Evolutionary conservation across 2,113 vertebrate species (phyloP), one percentile per base, ranked within the genome.

Genomic region (Glaucidium brasilianum): DNA sequence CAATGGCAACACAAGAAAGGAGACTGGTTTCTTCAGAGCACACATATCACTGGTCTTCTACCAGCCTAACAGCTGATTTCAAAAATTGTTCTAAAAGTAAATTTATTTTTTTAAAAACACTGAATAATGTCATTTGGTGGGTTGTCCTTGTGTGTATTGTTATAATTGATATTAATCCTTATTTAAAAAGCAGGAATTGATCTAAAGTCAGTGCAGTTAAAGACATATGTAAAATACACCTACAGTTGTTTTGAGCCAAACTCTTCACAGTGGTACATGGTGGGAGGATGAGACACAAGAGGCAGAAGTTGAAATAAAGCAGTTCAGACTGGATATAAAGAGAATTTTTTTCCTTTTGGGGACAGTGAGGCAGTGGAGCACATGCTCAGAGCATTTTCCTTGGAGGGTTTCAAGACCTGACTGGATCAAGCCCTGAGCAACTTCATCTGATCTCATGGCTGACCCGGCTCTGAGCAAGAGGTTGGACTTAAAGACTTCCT

Each of bases 31-130:
- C 56, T 39, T 80, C 55, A 45, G 14, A 78, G 68, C 22, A 63
- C 15, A 11, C 0, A 1, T 15, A 13, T 62, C 1, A 2, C 22
- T 50, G 35, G 29, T 39, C 52, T 37, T 58, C 39, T 29, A 34
- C 25, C 41, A 58, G 49, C 26, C 25, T 49, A 68, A 49, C 10
- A 84, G 8, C 23, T 30, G 35, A 19, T 7, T 47, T 59, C 8
- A 82, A 67, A 91, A 66, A 11, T 52, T 32, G 10, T 5, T 72
- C 26, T 47, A 3, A 75, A 49, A 27, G 3, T 45, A 34, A 30
- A 45, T 14, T 52, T 64, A 15, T 43, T 45, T 47, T 32, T 75
- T 53, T 30, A 19, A 10, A 63, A 64, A 5, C 9, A 15, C 6
- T 64, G 22, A 32, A 8, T 45, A 13, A 71, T 62, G 11, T 50